phyloP scores from a whole-genome alignment of 2,888 invertebrate species.

The Trissoscelio sp. region DNA sequence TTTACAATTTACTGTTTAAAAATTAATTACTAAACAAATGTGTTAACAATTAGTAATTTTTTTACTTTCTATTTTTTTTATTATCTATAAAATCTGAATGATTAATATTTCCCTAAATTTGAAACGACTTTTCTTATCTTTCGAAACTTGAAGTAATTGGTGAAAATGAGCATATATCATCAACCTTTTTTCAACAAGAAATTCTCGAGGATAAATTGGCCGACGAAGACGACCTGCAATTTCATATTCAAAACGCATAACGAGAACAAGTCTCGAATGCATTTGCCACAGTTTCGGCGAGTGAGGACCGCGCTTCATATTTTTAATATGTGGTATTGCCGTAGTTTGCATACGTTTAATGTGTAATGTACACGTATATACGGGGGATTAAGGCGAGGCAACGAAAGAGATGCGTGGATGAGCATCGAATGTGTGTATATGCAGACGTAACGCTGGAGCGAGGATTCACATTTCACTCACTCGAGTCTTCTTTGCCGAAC shows the following conservation, averaged over 20 bases:
- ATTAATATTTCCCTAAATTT: too few relatives aligned
- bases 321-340: slow-evolving; percentile 53
- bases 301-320: slow-evolving; percentile 33
- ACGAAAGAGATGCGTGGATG: slow-evolving; percentile 61
- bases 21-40: too few relatives aligned
- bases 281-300: slow-evolving; percentile 5
- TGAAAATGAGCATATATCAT: too few relatives aligned
- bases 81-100: too few relatives aligned
- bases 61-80: too few relatives aligned
- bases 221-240: slow-evolving; percentile 22
- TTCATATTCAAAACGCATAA: slow-evolving; percentile 40
- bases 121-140: too few relatives aligned
- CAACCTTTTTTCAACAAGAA: too few relatives aligned
- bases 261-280: slow-evolving; percentile 7
- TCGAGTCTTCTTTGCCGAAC: slow-evolving; percentile 39
- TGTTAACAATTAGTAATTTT: too few relatives aligned
- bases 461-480: slow-evolving; percentile 59
- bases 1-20: too few relatives aligned
- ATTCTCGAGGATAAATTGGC: slow-evolving; percentile 29
- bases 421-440: slow-evolving; percentile 37
- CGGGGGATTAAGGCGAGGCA: slow-evolving; percentile 23
- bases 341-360: slow-evolving; percentile 48
- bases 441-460: slow-evolving; percentile 29
- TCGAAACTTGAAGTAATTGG: too few relatives aligned
- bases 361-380: slow-evolving; percentile 32